These are phyloP conservation scores for Drosophila orena DNA, from an alignment of 1,140 invertebrate species.

Conservation along the genomic window DNA sequence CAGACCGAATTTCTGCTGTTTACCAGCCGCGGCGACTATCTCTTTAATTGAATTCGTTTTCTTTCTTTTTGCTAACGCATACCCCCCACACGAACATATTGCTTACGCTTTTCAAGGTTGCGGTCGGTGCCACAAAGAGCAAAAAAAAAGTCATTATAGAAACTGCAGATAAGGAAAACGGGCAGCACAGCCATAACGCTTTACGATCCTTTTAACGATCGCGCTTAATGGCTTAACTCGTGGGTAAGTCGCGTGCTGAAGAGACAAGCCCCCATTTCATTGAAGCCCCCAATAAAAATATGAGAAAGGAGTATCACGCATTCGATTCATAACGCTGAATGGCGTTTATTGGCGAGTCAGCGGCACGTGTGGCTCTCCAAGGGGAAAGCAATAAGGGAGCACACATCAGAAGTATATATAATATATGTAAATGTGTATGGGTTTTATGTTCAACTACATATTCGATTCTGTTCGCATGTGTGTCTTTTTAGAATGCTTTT, in stretches of 20 bases:
- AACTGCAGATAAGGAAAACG: not conserved
- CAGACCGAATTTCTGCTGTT: conserved; percentile 39
- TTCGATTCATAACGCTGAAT: not conserved
- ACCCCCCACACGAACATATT: not conserved
- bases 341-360: conserved; percentile 12
- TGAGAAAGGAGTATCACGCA: conserved; percentile 16
- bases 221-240: conserved; percentile 17
- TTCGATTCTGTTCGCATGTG: conserved; percentile 3
- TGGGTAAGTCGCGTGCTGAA: conserved; percentile 25
- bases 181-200: conserved; percentile 11
- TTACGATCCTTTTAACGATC: conserved; percentile 46
- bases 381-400: conserved; percentile 2
- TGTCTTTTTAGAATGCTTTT: conserved; percentile 31
- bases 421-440: not conserved
- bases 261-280: conserved; percentile 25
- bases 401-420: conserved; percentile 2
- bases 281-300: too few relatives aligned
- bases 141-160: not conserved
- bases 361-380: conserved; percentile 52
- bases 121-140: conserved; percentile 10
- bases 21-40: conserved; percentile 64
- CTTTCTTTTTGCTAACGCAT: conserved; percentile 16
- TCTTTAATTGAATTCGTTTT: conserved; percentile 57
- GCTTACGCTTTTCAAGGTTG: conserved; percentile 39
- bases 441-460: conserved; percentile 26